Evolutionary conservation across 2,888 invertebrate genomes (phyloP).

Genomic region (Lasioglossum pauxillum): DNA sequence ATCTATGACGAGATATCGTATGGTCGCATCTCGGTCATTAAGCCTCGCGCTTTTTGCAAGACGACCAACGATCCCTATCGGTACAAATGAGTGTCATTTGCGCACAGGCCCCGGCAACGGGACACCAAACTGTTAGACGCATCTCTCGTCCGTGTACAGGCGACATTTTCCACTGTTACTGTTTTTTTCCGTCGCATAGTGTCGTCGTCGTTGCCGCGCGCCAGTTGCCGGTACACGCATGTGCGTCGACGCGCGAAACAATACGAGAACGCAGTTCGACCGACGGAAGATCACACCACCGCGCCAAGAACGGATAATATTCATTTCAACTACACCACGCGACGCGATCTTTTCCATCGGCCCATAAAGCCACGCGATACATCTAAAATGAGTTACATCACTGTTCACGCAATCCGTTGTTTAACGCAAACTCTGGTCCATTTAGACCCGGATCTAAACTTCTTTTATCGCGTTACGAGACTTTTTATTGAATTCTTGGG

Average conservation of each 20-base stretch:
- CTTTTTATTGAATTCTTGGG: not conserved
- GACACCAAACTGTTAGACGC: conserved; percentile 49
- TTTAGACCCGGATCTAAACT: not conserved
- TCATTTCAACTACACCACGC: conserved; percentile 44
- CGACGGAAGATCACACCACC: conserved; percentile 31
- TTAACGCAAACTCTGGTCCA: not conserved
- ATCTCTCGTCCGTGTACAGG: conserved; percentile 31
- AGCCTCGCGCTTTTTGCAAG: conserved; percentile 77
- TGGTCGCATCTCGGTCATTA: conserved; percentile 82
- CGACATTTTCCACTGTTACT: conserved; percentile 18
- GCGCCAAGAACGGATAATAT: conserved; percentile 46
- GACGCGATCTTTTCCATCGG: conserved; percentile 40
- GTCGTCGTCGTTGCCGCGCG: too few relatives aligned
- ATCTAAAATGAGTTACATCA: not conserved
- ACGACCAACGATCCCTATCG: conserved; percentile 80
- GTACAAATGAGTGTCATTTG: conserved; percentile 81
- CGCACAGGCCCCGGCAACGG: conserved; percentile 55
- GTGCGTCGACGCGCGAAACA: conserved; percentile 3
- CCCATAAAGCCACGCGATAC: conserved; percentile 34
- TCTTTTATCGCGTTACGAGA: not conserved
- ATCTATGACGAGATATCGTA: conserved; percentile 82
- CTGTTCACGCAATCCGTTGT: conserved; percentile 6
- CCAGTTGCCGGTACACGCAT: not conserved
- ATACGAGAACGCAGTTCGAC: conserved; percentile 23
- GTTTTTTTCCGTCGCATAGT: not conserved